A percentile compares a stretch with the other conserved stretches of the same genome.
These are phyloP conservation scores for Sebastes vulpes DNA, from an alignment of 2,797 vertebrate species.

Conservation along the genomic window DNA sequence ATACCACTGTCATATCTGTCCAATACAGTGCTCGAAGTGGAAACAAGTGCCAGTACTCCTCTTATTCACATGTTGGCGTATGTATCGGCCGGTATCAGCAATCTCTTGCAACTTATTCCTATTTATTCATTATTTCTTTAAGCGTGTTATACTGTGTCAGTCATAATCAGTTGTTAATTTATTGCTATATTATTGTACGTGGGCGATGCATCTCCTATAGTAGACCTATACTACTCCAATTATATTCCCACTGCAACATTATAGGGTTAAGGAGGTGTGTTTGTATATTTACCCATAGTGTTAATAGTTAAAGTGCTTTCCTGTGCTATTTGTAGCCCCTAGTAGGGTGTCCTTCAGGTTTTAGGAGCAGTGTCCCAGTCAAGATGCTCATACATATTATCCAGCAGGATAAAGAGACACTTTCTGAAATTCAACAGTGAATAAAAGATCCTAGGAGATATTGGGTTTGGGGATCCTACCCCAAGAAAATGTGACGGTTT, in stretches of 20 bases:
- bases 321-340: neutral
- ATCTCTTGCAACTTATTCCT: too few relatives aligned
- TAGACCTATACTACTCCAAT: neutral
- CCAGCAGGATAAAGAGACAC: neutral
- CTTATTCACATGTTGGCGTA: too few relatives aligned
- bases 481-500: neutral
- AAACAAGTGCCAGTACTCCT: neutral
- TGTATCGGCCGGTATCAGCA: too few relatives aligned
- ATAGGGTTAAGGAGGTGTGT: neutral
- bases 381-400: too few relatives aligned
- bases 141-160: too few relatives aligned
- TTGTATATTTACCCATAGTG: too few relatives aligned
- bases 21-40: neutral
- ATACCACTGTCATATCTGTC: neutral
- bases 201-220: neutral
- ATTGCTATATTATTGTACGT: too few relatives aligned
- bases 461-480: too few relatives aligned
- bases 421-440: too few relatives aligned
- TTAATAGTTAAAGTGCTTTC: neutral
- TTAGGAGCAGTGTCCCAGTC: neutral
- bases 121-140: too few relatives aligned
- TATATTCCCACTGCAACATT: neutral
- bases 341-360: neutral
- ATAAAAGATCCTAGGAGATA: too few relatives aligned
- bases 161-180: too few relatives aligned